These are phyloP conservation scores for Osmerus eperlanus DNA, from an alignment of 2,113 vertebrate species.

Conservation along the genomic window DNA sequence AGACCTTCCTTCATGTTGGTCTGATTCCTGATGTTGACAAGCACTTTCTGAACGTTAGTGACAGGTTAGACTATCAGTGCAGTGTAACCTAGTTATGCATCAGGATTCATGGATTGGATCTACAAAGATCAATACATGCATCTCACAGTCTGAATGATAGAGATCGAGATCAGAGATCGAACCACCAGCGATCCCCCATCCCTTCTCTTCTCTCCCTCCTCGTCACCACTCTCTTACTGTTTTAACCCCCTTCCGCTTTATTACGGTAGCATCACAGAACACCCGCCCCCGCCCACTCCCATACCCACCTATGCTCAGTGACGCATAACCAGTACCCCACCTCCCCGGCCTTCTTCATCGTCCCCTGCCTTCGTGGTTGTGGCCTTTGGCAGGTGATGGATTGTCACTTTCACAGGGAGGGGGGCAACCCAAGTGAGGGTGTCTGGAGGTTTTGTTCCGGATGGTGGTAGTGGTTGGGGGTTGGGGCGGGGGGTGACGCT, in stretches of 20 bases:
- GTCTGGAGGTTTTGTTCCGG: not conserved
- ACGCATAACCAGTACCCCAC: slow-evolving; percentile 41
- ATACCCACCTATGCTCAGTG: slow-evolving; percentile 17
- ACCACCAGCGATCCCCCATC: not conserved
- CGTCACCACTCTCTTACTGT: not conserved
- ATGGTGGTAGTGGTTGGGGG: not conserved
- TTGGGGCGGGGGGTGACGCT: not conserved
- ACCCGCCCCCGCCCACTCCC: slow-evolving; percentile 9
- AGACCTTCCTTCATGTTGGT: too few relatives aligned
- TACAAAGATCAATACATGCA: too few relatives aligned
- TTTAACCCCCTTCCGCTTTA: slow-evolving; percentile 11
- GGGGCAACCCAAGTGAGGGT: not conserved
- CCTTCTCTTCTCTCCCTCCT: not conserved
- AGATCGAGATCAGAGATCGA: too few relatives aligned
- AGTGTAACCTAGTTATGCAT: too few relatives aligned
- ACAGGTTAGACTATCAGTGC: too few relatives aligned
- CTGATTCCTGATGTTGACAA: too few relatives aligned
- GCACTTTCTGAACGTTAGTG: too few relatives aligned
- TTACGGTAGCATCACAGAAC: slow-evolving; percentile 8
- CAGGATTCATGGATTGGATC: too few relatives aligned
- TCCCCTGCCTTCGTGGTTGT: slow-evolving; percentile 1
- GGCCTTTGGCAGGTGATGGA: slow-evolving; percentile 58
- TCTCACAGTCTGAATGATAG: too few relatives aligned
- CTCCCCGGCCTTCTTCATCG: slow-evolving; percentile 26
- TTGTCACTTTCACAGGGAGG: slow-evolving; percentile 45